Conservation (phyloP, 2,113 vertebrate species). For the Pavo muticus region DNA sequence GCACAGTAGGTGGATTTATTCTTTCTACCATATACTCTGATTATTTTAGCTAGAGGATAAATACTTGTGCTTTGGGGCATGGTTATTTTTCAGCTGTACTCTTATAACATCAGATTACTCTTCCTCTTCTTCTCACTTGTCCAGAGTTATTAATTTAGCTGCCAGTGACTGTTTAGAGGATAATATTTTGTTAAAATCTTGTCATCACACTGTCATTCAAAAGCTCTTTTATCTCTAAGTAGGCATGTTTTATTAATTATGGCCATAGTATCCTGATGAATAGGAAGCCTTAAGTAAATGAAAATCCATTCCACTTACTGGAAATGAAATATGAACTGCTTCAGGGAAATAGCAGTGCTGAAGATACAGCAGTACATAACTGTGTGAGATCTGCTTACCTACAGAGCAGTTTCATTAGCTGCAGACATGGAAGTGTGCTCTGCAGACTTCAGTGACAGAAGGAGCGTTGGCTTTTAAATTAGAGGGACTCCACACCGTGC, state of each 20-base stretch:
- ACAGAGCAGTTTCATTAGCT: not conserved
- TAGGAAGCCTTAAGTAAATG: not conserved
- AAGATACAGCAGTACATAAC: not conserved
- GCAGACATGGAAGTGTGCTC: not conserved
- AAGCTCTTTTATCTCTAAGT: not conserved
- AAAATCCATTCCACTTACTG: not conserved
- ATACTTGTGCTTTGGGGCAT: not conserved
- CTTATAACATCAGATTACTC: not conserved
- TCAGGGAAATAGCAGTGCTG: not conserved
- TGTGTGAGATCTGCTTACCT: not conserved
- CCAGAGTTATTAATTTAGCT: not conserved
- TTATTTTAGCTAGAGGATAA: conserved; percentile 3
- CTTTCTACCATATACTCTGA: conserved; percentile 13
- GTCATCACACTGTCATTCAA: not conserved
- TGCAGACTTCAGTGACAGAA: conserved; percentile 18
- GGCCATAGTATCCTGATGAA: not conserved
- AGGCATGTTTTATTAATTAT: conserved; percentile 40
- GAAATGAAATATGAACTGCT: not conserved
- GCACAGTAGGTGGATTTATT: conserved; percentile 83
- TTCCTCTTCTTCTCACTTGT: not conserved
- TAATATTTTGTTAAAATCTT: not conserved
- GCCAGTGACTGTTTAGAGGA: not conserved
- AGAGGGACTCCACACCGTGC: not conserved
- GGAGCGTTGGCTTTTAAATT: not conserved
- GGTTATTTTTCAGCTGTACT: not conserved